Evolutionary conservation across 2,888 invertebrate species (phyloP).

Genomic region (Limnephilus lunatus): DNA sequence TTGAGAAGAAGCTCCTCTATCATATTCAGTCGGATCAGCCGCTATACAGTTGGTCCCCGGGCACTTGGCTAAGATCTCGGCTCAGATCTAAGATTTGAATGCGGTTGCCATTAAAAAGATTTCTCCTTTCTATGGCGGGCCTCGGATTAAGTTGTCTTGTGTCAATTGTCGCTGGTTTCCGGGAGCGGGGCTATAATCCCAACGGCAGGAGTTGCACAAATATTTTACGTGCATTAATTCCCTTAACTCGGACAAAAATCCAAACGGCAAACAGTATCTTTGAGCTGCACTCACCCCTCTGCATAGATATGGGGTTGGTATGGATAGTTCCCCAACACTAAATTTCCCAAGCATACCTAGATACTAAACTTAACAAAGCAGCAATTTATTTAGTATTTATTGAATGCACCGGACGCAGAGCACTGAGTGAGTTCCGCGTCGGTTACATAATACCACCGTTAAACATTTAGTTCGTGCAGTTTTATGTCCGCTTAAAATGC

Average conservation of each 20-base stretch:
- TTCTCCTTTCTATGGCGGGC: background rate
- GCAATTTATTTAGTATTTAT: background rate
- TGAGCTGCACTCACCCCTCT: slow-evolving; percentile 54
- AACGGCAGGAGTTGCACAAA: slow-evolving; percentile 58
- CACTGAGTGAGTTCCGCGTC: background rate
- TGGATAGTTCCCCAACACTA: slow-evolving; percentile 25
- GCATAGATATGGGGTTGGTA: slow-evolving; percentile 7
- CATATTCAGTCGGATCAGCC: slow-evolving; percentile 1
- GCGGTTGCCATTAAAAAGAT: background rate
- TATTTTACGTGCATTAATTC: slow-evolving; percentile 64
- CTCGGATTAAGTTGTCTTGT: background rate
- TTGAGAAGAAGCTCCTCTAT: slow-evolving; percentile 19
- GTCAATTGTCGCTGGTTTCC: background rate
- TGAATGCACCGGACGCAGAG: background rate
- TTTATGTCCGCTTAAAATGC: background rate
- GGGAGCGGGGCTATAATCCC: slow-evolving; percentile 61
- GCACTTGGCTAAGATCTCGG: slow-evolving; percentile 6
- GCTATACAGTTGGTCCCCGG: background rate
- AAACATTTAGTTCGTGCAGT: background rate
- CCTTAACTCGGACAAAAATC: slow-evolving; percentile 65
- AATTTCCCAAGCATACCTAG: background rate
- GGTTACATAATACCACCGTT: background rate
- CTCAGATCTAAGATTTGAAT: background rate
- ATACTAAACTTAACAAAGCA: background rate
- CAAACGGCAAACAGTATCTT: slow-evolving; percentile 64